Evolutionary conservation across 1,140 invertebrate species (phyloP), one percentile per base, ranked within the genome.

Genomic region (Drosophila arawakana): DNA sequence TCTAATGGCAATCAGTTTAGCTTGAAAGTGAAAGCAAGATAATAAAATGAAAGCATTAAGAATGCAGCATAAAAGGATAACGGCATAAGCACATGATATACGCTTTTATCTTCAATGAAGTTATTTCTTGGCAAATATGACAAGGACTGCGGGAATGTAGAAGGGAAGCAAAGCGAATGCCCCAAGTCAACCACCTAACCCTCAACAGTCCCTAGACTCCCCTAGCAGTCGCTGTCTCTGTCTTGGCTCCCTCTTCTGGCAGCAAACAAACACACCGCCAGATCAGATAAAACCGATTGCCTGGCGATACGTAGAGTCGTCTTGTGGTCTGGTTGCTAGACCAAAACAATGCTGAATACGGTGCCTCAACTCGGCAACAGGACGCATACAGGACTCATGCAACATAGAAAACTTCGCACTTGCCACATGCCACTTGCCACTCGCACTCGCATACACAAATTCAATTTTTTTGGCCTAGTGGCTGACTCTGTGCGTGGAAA

Each of bases 41-140:
- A 75, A 58, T 78, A 72, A 76, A 73, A 72, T 76, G 54, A 73
- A 63, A 50, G 73, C 73, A 76, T 59, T 72, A 76, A 72, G 69
- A 60, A 76, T 72, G 65, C 71, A 78, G 63, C 75, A 81, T 74
- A 65, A 73, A 76, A 46, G 72, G 58, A 81, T 74, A 81, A 81
- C 61, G 34, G 61, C 68, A 52, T 65, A 52, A 71, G 65, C 63
- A 49, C 57, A 61, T 68, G 65, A 52, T 65, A 81, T 61, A 58
- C 61, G 43, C 61, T 72, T 72, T 76, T 76, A 76, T 76, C 73
- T 72, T 41, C 47, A 72, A 72, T 76, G 61, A 57, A 76, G 73
- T 66, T 55, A 71, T 63, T 58, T 10, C 52, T 50, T 11, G 25
- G 52, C 61, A 72, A 66, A 55, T 49, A 70, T 50, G 54, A 55